phyloP scores from a whole-genome alignment of 2,797 vertebrate genomes.

The Brotula barbata region DNA sequence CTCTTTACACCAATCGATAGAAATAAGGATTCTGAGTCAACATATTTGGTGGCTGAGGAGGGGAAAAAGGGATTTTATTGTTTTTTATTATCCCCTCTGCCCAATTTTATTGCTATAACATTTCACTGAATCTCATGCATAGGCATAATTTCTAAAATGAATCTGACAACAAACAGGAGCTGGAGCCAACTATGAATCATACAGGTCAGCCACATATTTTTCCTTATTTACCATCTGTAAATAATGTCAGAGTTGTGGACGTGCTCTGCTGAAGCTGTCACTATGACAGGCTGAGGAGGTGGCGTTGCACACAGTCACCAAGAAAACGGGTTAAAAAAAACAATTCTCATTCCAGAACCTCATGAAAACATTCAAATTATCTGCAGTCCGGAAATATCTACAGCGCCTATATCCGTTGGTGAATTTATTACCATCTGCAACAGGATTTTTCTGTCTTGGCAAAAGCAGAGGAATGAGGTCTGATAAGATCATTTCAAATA shows the following conservation, averaged over 20 bases:
- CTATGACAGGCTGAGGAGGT: constrained; percentile 67
- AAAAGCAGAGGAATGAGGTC: constrained; percentile 40
- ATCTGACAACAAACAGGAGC: constrained; percentile 73
- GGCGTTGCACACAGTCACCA: constrained; percentile 53
- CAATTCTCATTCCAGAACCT: constrained; percentile 47
- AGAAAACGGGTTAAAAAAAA: constrained; percentile 64
- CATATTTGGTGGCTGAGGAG: constrained; percentile 20
- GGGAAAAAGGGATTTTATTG: constrained; percentile 18
- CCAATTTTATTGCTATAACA: constrained; percentile 40
- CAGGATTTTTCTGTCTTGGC: constrained; percentile 44
- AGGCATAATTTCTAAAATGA: constrained; percentile 66
- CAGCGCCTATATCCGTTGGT: constrained; percentile 35
- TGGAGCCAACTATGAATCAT: constrained; percentile 69
- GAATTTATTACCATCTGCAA: constrained; percentile 42
- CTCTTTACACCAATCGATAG: constrained; percentile 34
- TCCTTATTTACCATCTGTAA: constrained; percentile 66
- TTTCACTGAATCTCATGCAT: constrained; percentile 51
- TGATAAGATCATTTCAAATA: constrained; percentile 54
- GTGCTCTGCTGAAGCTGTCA: constrained; percentile 63
- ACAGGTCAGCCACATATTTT: constrained; percentile 50
- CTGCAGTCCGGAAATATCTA: constrained; percentile 42
- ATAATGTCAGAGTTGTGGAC: constrained; percentile 66
- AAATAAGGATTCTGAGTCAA: constrained; percentile 21
- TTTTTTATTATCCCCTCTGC: constrained; percentile 40
- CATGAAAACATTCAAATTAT: constrained; percentile 45